Base-by-base conservation (phyloP, 2,888 invertebrate genomes). In the Resseliella maxima region DNA sequence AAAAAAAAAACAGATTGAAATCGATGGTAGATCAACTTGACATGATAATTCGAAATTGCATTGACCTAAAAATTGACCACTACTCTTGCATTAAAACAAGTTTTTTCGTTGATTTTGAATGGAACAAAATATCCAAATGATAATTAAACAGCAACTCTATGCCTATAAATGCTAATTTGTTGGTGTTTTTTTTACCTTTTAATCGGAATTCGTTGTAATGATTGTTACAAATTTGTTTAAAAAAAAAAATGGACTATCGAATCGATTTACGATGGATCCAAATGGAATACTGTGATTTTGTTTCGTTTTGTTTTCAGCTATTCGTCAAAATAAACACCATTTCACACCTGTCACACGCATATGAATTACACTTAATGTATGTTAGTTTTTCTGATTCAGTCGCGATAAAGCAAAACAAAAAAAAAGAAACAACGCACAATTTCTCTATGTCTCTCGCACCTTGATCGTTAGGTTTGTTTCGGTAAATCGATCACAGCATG, bases 61-160 rank as follows among this genome's bases (percentile, higher is more conserved):
- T 72, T 72, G 72, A 72, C 72, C 72, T 31, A 72, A 72, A 72
- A 72, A 72, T 72, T 31, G 72, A 31, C 72, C 72, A 72, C 72
- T 31, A 31, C 72, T 72, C 72, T 72, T 72, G 72, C 72, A 35
- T 1, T 72, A 31, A 72, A 72, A 72, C 72, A 31, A 12, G 2
- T 72, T 72, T 72, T 72, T 72, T 18, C 15, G 31, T 35, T 10
- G 12, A 24, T 59, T 50, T 18, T 50, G 3, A 50, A 50, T 50
- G 24, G 24, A 59, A 59, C 8, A 50, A 50, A 24, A 59, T 8
- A 21, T 72, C 31, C 15, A n/a, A 72, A 35, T 15, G 72, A 72
- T 72, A 72, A 72, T 72, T 72, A 72, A 72, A 72, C 59, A 24
- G 72, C 72, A 72, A 59, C n/a, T 59, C 5, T 24, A 50, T 5